Percentiles rank a stretch among this genome's conserved stretches.
Conservation (phyloP, 2,113 vertebrate genomes). For the Platysteira castanea region DNA sequence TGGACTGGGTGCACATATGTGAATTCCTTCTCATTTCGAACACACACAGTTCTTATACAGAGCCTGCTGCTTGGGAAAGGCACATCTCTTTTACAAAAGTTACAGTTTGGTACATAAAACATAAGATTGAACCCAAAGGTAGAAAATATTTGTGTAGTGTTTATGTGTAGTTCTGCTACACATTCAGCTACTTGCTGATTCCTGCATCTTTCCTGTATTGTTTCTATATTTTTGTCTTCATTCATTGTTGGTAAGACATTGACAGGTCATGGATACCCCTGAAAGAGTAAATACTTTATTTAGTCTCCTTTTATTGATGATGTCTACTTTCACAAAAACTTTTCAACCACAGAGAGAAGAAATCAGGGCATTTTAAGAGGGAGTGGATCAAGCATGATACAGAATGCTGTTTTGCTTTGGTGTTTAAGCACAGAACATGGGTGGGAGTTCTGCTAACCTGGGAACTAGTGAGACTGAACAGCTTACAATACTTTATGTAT, state of each 20-base stretch:
- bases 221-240: neutral
- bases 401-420: neutral
- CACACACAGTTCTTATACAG: accelerated
- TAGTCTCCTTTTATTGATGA: neutral
- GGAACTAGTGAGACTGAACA: neutral
- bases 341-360: neutral
- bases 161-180: neutral
- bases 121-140: neutral
- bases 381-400: neutral
- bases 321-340: neutral
- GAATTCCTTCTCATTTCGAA: neutral
- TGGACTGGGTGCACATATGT: neutral
- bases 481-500: neutral
- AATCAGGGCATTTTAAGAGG: neutral
- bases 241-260: neutral
- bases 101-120: neutral
- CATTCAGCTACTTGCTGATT: neutral
- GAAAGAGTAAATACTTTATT: neutral
- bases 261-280: neutral
- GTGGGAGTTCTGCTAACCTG: neutral
- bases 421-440: neutral
- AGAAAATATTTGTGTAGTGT: neutral
- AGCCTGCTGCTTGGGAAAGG: neutral
- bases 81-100: neutral
- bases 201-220: neutral